These are phyloP conservation scores for Ooceraea biroi DNA, from an alignment of 1,140 invertebrate genomes.

Conservation along the genomic window DNA sequence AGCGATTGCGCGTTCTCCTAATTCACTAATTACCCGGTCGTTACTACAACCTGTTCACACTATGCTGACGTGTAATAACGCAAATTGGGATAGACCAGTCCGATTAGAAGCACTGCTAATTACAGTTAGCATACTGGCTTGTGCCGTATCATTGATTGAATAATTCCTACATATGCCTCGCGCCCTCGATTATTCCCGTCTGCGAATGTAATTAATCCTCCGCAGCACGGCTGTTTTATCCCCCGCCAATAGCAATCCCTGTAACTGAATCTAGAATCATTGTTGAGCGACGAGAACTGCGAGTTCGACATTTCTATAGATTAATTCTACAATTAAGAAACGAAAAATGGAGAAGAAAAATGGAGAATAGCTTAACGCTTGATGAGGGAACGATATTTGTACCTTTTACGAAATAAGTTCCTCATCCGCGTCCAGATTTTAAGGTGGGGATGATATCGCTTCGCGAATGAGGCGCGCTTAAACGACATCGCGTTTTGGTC, in stretches of 20 bases:
- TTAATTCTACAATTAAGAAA: too few relatives aligned
- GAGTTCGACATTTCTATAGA: too few relatives aligned
- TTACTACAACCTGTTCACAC: constrained; percentile 44
- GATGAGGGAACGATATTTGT: background rate
- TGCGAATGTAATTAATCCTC: constrained; percentile 22
- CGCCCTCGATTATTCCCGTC: constrained; percentile 9
- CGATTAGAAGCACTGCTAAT: constrained; percentile 67
- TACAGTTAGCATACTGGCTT: constrained; percentile 26
- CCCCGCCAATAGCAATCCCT: background rate
- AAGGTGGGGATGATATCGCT: too few relatives aligned
- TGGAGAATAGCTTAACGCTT: background rate
- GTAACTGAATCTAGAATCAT: too few relatives aligned
- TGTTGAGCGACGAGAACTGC: too few relatives aligned
- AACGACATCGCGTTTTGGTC: too few relatives aligned
- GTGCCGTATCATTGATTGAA: constrained; percentile 44
- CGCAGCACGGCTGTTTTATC: background rate
- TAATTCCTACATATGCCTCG: constrained; percentile 38
- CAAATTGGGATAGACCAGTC: constrained; percentile 12
- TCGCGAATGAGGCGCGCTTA: too few relatives aligned
- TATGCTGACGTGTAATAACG: constrained; percentile 48
- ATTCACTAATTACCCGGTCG: constrained; percentile 59
- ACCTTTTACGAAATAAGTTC: too few relatives aligned
- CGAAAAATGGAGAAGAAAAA: background rate
- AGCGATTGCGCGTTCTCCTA: constrained; percentile 38
- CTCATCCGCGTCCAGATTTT: too few relatives aligned